Conservation (phyloP, 2,113 vertebrate species). For the Phrynosoma blainvillii region DNA sequence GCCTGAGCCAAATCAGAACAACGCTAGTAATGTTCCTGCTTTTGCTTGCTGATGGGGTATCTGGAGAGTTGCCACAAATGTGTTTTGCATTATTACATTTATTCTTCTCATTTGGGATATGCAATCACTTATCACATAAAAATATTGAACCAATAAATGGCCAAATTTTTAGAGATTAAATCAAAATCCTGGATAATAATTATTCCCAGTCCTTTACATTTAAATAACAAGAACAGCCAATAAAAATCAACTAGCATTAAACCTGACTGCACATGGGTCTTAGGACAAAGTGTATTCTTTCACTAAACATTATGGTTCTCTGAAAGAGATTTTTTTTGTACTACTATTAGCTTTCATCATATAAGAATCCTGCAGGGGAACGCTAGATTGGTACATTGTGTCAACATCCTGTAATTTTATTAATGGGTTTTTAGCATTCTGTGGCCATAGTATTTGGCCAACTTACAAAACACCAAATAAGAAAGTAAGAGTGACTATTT, state of each 20-base stretch:
- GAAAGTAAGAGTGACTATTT: neutral
- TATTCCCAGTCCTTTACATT: neutral
- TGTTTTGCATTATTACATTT: neutral
- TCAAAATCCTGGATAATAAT: neutral
- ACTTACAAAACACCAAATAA: neutral
- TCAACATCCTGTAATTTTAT: neutral
- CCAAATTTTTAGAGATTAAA: slow-evolving; percentile 23
- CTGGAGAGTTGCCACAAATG: slow-evolving; percentile 47
- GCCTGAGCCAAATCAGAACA: slow-evolving; percentile 53
- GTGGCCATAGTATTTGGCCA: neutral
- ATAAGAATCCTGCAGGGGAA: neutral
- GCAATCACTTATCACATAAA: slow-evolving; percentile 16
- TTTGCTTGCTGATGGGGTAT: slow-evolving; percentile 35
- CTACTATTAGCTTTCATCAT: slow-evolving; percentile 3
- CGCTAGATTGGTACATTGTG: slow-evolving; percentile 15
- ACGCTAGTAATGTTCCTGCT: slow-evolving; percentile 55
- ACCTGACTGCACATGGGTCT: slow-evolving; percentile 4
- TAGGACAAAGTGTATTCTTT: neutral
- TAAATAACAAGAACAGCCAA: neutral
- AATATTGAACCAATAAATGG: slow-evolving; percentile 36
- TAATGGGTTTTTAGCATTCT: slow-evolving; percentile 3
- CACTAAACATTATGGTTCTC: slow-evolving; percentile 18
- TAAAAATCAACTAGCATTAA: slow-evolving; percentile 26
- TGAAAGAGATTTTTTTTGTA: neutral
- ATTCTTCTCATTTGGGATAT: slow-evolving; percentile 22